Conservation (phyloP, 2,888 invertebrate species). For the Calameuta pallipes region DNA sequence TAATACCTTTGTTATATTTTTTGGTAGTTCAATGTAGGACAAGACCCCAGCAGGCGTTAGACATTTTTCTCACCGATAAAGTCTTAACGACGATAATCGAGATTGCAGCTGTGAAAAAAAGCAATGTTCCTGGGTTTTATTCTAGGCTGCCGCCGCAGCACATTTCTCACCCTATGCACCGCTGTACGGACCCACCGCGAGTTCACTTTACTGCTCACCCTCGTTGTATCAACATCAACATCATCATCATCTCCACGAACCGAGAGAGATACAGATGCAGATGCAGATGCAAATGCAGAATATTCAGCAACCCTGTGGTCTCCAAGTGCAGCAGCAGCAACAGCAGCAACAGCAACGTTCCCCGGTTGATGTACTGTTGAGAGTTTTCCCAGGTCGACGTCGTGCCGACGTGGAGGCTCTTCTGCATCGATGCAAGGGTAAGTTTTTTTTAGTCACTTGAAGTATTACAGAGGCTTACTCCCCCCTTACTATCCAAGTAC, state of each 20-base stretch:
- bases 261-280: constrained; percentile 60
- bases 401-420: constrained; percentile 88
- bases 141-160: constrained; percentile 55
- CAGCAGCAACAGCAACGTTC: constrained; percentile 69
- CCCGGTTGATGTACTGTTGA: constrained; percentile 87
- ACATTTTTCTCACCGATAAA: not conserved
- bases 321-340: constrained; percentile 53
- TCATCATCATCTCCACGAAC: constrained; percentile 56
- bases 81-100: too few species aligned
- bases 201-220: constrained; percentile 58
- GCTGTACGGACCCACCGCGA: constrained; percentile 60
- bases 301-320: constrained; percentile 52
- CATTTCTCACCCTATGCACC: constrained; percentile 61
- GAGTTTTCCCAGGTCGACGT: constrained; percentile 90
- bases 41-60: not conserved
- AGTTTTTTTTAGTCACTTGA: constrained; percentile 24
- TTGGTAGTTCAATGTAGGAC: not conserved
- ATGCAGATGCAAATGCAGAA: constrained; percentile 61
- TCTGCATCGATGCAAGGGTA: constrained; percentile 81
- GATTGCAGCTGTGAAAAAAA: not conserved
- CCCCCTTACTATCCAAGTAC: not conserved
- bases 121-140: not conserved
- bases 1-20: not conserved
- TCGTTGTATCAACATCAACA: constrained; percentile 59
- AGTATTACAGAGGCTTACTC: not conserved